Base-by-base conservation (phyloP, 2,888 invertebrate genomes). In the Dilophus febrilis region DNA sequence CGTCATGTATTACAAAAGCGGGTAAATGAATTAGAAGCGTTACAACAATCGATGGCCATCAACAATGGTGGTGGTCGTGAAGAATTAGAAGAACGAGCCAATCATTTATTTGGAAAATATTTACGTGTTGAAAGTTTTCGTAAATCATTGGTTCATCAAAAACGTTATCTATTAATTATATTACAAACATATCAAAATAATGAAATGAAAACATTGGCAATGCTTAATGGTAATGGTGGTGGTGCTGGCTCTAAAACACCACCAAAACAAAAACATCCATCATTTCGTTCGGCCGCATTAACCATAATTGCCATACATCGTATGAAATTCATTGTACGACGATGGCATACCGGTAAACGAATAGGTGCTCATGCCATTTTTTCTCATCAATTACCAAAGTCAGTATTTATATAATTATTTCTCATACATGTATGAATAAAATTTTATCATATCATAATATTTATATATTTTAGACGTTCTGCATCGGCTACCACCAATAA, bases 91-190 rank as follows among this genome's bases (percentile, higher is more conserved):
- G 56, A 42, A 16, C 22, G 42, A 6, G 63, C 71, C 26, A 70
- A 72, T 44, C 69, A 72, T 46, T 58, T 76, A 43, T 70, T 76
- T 45, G 72, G 72, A 11, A 74, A 74, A 51, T 85, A 79, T 55
- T 64, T 88, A 47, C 70, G 84, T 27, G 72, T 82, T 4, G 85
- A 91, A 55, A 87, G 88, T 53, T 83, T 81, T 51, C 73, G 84
- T 42, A 90, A 88, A 57, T 84, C 90, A 12, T 65, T 94, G 40
- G 73, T 82, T 38, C 91, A 82, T 71, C 94, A 94, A 65, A 94
- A 94, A 63, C 72, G 80, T 16, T 92, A 90, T 59, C 64, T 94
- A 40, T 69, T 84, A 46, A 69, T 79, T 13, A 71, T 82, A 51
- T 47, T 68, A 57, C 49, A 72, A 36, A 56, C 56, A 11, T 64